Base-by-base conservation (phyloP, 2,888 invertebrate genomes). In the Macropis europaea region DNA sequence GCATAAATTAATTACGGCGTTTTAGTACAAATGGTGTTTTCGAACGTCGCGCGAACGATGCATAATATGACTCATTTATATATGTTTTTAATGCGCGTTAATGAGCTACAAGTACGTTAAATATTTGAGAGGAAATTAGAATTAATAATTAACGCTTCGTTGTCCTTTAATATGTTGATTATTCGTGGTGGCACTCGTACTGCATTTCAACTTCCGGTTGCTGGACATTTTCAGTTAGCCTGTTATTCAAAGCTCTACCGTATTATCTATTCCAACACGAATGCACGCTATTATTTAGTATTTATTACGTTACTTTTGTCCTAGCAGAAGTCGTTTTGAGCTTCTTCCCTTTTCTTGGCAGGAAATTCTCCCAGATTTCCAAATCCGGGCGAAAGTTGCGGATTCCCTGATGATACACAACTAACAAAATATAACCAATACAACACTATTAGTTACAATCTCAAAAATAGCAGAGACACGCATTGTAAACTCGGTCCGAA, bases 121-220 rank as follows among this genome's bases (percentile, higher is more conserved):
- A 73, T 59, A 71, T 73, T 73, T 71, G 72, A 59, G 34, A 50
- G 63, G 38, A 59, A 68, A 73, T 73, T 70, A 73, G 72, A 71
- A 71, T 73, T 59, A 73, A 73, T 71, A 71, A 71, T 71, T 71
- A 70, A 72, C 57, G 63, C 36, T 50, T 38, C 63, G 50, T 32
- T 48, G 70, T 53, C 42, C 42, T 59, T 70, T 71, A 71, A 73
- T 54, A 62, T 62, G 62, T 57, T 57, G 72, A 70, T 69, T 62
- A 72, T 54, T 40, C n/a, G n/a, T n/a, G 45, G 28, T 32, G 28
- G 17, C 34, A 40, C 42, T 32, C 47, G 56, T 50, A 26, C 22
- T 36, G 47, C 24, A 48, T 53, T 28, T 45, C 7, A 19, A 62
- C 34, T 62, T 53, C 43, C 34, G 45, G 17, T 47, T 36, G 26